Evolutionary conservation across 2,888 invertebrate genomes (phyloP).

Genomic region (Anticlea derivata): DNA sequence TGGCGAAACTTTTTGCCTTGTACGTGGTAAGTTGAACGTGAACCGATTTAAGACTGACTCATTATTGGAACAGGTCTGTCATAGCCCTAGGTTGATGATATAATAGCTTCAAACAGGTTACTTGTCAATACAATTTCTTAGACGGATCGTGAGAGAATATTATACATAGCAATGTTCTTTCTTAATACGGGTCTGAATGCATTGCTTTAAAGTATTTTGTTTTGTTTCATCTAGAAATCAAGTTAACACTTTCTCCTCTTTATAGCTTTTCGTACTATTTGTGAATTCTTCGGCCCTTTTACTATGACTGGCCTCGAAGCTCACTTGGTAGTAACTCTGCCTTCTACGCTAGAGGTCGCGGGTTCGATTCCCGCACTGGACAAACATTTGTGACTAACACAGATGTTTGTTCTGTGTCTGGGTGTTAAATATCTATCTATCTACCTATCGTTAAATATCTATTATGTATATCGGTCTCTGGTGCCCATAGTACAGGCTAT

Average conservation of each 20-base stretch:
- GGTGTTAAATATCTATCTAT: too few species aligned
- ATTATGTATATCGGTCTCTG: too few species aligned
- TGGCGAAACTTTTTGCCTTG: slow-evolving; percentile 22
- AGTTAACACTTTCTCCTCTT: neutral
- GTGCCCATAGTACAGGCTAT: too few species aligned
- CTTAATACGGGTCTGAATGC: neutral
- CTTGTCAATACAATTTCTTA: slow-evolving; percentile 19
- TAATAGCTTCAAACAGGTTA: slow-evolving; percentile 23
- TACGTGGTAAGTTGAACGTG: slow-evolving; percentile 25
- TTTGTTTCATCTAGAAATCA: slow-evolving; percentile 9
- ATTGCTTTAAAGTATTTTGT: slow-evolving; percentile 17
- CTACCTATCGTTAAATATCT: too few species aligned
- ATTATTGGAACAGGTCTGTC: slow-evolving; percentile 34
- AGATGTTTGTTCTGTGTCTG: too few species aligned
- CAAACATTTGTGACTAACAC: too few species aligned
- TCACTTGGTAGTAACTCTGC: too few species aligned
- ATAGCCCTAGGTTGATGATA: slow-evolving; percentile 30
- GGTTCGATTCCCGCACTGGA: too few species aligned
- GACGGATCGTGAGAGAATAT: slow-evolving; percentile 23
- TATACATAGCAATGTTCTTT: slow-evolving; percentile 12
- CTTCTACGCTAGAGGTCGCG: too few species aligned
- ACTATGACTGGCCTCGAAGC: too few species aligned
- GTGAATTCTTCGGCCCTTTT: too few species aligned
- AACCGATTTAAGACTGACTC: slow-evolving; percentile 27
- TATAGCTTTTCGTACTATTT: too few species aligned